Evolutionary conservation across 2,888 invertebrate genomes (phyloP).

Genomic region (Ligdia adustata): DNA sequence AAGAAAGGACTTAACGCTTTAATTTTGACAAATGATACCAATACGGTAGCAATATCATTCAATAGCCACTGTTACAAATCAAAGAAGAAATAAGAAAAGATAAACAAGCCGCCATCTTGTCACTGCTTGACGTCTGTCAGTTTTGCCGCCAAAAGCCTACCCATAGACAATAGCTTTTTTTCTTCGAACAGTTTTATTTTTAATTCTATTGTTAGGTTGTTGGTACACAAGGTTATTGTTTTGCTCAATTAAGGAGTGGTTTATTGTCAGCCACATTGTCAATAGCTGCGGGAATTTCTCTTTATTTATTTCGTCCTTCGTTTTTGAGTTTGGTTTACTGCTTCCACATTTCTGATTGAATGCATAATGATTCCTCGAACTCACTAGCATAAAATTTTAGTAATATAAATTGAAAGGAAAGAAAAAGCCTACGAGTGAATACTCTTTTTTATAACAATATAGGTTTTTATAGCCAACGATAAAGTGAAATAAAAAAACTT

Average conservation of each 20-base stretch:
- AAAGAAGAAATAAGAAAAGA: slow-evolving; percentile 8
- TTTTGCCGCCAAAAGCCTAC: slow-evolving; percentile 67
- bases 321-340: slow-evolving; percentile 60
- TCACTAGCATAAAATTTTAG: too few species aligned
- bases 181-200: slow-evolving; percentile 45
- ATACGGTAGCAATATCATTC: slow-evolving; percentile 64
- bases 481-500: too few species aligned
- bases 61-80: slow-evolving; percentile 29
- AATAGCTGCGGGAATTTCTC: slow-evolving; percentile 63
- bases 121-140: slow-evolving; percentile 68
- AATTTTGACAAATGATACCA: slow-evolving; percentile 63
- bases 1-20: slow-evolving; percentile 54
- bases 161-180: slow-evolving; percentile 49
- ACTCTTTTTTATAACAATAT: too few species aligned
- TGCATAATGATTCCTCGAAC: slow-evolving; percentile 56
- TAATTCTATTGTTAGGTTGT: slow-evolving; percentile 55
- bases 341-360: slow-evolving; percentile 66
- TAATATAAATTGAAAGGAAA: too few species aligned
- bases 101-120: slow-evolving; percentile 49
- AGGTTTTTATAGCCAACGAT: too few species aligned
- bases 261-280: slow-evolving; percentile 59
- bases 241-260: slow-evolving; percentile 79
- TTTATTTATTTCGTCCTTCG: slow-evolving; percentile 57
- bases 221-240: slow-evolving; percentile 65
- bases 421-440: too few species aligned